Percentiles rank a stretch among this genome's conserved stretches.
Evolutionary conservation across 2,888 invertebrate genomes (phyloP).

Genomic region (Strigamia crassipes): DNA sequence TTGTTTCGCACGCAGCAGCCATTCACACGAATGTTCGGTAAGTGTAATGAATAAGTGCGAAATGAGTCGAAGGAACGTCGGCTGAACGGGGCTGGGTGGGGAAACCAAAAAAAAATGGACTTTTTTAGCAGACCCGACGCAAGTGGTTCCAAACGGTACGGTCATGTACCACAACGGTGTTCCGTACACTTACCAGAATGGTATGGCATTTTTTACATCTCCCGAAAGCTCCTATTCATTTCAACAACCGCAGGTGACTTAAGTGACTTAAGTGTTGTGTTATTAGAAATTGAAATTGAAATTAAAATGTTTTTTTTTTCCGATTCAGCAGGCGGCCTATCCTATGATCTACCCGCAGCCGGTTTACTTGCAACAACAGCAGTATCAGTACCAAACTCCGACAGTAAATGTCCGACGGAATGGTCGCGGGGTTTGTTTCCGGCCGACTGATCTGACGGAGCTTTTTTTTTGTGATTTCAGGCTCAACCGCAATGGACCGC

Average conservation of each 20-base stretch:
- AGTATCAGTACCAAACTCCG: slow-evolving; percentile 51
- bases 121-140: slow-evolving; percentile 49
- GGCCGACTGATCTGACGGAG: too few relatives aligned
- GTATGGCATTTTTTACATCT: slow-evolving; percentile 60
- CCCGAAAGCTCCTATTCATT: slow-evolving; percentile 54
- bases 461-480: too few relatives aligned
- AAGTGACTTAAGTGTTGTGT: too few relatives aligned
- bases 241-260: slow-evolving; percentile 51
- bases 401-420: background rate
- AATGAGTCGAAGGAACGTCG: too few relatives aligned
- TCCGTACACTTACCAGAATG: slow-evolving; percentile 61
- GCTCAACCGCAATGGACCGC: slow-evolving; percentile 49
- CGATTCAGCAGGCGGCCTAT: slow-evolving; percentile 50
- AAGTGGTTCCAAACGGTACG: slow-evolving; percentile 59
- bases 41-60: too few relatives aligned
- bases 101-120: background rate
- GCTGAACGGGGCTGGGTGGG: too few relatives aligned
- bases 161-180: slow-evolving; percentile 63
- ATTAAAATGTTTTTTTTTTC: background rate
- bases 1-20: slow-evolving; percentile 44
- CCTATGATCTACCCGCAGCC: slow-evolving; percentile 52
- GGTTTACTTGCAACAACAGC: slow-evolving; percentile 52
- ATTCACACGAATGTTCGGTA: slow-evolving; percentile 46
- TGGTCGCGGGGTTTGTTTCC: too few relatives aligned
- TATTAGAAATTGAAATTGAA: too few relatives aligned